phyloP scores from a whole-genome alignment of 2,113 vertebrate species.

The Cariama cristata region DNA sequence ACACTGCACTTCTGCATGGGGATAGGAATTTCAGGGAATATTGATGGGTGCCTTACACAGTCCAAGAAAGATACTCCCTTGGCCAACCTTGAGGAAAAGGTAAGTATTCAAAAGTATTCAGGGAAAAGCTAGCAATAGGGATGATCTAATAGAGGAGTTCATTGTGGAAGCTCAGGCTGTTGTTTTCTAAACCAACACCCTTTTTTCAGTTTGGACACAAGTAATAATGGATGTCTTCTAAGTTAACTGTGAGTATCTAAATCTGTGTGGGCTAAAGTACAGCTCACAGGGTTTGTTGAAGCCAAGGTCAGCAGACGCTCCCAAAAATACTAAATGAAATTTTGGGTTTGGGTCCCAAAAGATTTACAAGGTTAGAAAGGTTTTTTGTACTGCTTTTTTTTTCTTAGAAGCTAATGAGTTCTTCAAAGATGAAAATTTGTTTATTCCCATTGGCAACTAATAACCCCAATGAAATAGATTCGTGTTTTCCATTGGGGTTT shows the following conservation, averaged over 20 bases:
- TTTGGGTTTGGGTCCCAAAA: neutral
- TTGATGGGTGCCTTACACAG: neutral
- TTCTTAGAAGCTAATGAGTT: slow-evolving; percentile 25
- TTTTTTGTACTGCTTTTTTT: neutral
- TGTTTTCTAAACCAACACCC: slow-evolving; percentile 36
- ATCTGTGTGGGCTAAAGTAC: slow-evolving; percentile 48
- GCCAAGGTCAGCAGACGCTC: slow-evolving; percentile 41
- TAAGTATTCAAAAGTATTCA: neutral
- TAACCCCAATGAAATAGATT: slow-evolving; percentile 54
- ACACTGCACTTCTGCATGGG: neutral
- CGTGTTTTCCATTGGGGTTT: slow-evolving; percentile 42
- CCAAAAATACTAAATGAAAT: slow-evolving; percentile 28
- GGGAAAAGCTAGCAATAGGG: neutral
- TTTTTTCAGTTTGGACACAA: slow-evolving; percentile 35
- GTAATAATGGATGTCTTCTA: neutral
- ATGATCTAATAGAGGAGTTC: neutral
- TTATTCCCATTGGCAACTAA: slow-evolving; percentile 68
- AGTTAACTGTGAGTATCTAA: slow-evolving; percentile 28
- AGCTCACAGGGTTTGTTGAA: slow-evolving; percentile 6
- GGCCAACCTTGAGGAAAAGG: neutral
- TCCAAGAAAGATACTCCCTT: neutral
- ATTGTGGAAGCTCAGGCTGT: neutral
- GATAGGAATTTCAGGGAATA: neutral
- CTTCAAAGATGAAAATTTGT: slow-evolving; percentile 59
- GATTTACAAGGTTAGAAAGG: slow-evolving; percentile 7